Evolutionary conservation across 2,113 vertebrate species (phyloP).

Genomic region (Trogon surrucura): DNA sequence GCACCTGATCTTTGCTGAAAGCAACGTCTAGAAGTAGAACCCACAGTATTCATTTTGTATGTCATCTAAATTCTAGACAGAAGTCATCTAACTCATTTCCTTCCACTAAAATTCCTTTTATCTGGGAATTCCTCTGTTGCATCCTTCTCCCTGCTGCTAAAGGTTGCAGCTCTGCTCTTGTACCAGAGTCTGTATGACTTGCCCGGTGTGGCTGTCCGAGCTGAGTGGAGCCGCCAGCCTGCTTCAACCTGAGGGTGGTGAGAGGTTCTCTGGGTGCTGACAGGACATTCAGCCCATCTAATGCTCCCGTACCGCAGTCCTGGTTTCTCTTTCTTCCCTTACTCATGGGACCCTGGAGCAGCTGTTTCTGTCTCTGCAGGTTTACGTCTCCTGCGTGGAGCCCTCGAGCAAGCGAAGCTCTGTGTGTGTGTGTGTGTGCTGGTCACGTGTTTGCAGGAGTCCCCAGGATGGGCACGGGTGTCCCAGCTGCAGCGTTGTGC

Average conservation of each 20-base stretch:
- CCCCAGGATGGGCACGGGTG: too few relatives aligned
- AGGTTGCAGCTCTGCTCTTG: background rate
- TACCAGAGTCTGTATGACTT: background rate
- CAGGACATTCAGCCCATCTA: background rate
- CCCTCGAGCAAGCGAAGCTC: rapidly evolving
- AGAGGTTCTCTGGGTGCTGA: background rate
- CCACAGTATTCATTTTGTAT: background rate
- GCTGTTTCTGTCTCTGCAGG: background rate
- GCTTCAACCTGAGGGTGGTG: background rate
- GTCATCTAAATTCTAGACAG: background rate
- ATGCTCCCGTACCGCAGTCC: background rate
- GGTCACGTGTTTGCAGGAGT: background rate
- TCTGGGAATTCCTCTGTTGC: background rate
- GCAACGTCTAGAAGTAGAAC: background rate
- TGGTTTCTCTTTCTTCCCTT: background rate
- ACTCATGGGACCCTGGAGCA: rapidly evolving
- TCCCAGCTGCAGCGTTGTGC: background rate
- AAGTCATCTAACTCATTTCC: background rate
- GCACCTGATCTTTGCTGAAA: background rate
- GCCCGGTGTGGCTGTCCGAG: background rate
- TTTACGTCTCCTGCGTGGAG: background rate
- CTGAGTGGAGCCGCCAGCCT: background rate
- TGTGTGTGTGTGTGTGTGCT: background rate
- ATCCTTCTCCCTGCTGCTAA: background rate
- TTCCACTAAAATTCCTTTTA: background rate